These are phyloP conservation scores for Nesoenas mayeri DNA, from an alignment of 2,113 vertebrate genomes.

Conservation along the genomic window DNA sequence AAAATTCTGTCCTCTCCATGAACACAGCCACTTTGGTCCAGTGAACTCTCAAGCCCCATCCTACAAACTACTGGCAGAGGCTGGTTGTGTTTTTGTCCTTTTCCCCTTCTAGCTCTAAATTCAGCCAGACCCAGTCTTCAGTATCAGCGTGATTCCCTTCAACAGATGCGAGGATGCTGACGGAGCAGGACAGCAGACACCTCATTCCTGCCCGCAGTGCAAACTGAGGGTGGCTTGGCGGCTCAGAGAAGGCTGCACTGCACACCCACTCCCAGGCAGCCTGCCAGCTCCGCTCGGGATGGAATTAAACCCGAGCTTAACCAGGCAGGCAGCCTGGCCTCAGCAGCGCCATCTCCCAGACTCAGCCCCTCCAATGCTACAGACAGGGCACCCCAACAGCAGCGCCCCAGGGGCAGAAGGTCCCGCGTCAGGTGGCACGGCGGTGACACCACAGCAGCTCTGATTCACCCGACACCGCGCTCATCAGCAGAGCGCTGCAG, in stretches of 20 bases:
- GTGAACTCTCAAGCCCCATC: neutral
- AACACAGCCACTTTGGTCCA: neutral
- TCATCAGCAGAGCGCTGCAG: neutral
- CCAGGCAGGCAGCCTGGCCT: conserved; percentile 41
- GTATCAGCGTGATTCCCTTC: neutral
- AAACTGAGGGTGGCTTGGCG: conserved; percentile 28
- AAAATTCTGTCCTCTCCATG: neutral
- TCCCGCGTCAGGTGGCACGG: neutral
- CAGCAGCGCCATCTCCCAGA: conserved; percentile 19
- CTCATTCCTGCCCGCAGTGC: neutral
- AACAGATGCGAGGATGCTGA: neutral
- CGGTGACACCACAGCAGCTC: conserved; percentile 2
- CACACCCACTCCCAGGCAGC: conserved; percentile 41
- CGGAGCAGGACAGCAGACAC: neutral
- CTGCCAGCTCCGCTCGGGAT: neutral
- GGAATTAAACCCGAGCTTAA: conserved; percentile 49
- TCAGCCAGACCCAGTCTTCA: neutral
- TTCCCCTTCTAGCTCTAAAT: neutral
- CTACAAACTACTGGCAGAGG: neutral
- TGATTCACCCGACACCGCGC: neutral
- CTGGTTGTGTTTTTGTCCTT: neutral
- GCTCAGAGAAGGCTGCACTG: neutral
- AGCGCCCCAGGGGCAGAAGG: neutral
- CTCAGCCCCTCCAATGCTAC: neutral
- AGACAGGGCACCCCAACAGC: neutral